Conservation (phyloP, 2,797 vertebrate genomes). For the Yasuhikotakia modesta region DNA sequence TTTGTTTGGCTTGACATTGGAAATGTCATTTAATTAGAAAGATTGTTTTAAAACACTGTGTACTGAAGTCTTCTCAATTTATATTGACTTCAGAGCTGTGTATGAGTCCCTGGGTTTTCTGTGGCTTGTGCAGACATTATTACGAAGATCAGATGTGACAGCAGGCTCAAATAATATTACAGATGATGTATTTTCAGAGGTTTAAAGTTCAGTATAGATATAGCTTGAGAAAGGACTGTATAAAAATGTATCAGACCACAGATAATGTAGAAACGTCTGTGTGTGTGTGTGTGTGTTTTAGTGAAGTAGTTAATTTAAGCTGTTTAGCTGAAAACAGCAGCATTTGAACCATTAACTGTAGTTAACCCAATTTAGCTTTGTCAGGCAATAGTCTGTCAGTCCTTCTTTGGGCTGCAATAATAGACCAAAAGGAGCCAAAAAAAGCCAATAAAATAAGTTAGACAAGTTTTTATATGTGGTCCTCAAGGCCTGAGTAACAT, state of each 20-base stretch:
- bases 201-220: background rate
- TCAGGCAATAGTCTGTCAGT: constrained; percentile 44
- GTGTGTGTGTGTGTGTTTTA: constrained; percentile 9
- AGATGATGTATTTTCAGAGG: background rate
- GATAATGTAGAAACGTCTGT: constrained; percentile 9
- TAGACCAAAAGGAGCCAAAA: constrained; percentile 17
- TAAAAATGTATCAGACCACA: constrained; percentile 18
- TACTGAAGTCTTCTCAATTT: background rate
- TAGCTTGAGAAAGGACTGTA: constrained; percentile 18
- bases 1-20: background rate
- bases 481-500: constrained; percentile 39
- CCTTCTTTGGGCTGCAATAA: constrained; percentile 23
- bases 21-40: too few species aligned
- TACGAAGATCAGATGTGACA: constrained; percentile 9
- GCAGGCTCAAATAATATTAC: constrained; percentile 4
- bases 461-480: constrained; percentile 27
- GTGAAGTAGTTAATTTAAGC: constrained; percentile 23
- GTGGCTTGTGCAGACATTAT: constrained; percentile 2
- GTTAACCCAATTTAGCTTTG: constrained; percentile 65
- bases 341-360: constrained; percentile 56
- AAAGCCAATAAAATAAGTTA: constrained; percentile 14
- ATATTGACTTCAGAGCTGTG: background rate
- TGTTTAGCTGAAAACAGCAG: constrained; percentile 31
- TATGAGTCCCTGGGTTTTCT: background rate
- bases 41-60: too few species aligned